A percentile compares a stretch with the other conserved stretches of the same genome.
Conservation (phyloP, 2,113 vertebrate genomes). For the Scopus umbretta region DNA sequence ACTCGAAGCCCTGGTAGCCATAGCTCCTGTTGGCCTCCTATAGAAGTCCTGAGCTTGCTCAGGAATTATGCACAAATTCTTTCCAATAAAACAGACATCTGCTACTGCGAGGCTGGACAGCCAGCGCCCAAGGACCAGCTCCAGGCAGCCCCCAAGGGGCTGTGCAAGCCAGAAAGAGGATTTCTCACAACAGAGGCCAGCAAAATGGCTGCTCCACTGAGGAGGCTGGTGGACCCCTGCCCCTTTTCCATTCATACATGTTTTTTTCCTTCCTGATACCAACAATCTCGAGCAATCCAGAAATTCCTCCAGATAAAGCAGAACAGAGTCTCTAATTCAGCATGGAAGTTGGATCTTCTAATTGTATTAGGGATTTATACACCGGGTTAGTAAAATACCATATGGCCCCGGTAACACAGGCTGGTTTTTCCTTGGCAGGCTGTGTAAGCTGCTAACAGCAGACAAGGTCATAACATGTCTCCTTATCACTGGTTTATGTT, state of each 20-base stretch:
- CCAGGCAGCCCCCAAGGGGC: neutral
- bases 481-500: slow-evolving; percentile 15
- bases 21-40: neutral
- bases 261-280: neutral
- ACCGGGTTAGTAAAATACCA: slow-evolving; percentile 27
- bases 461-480: slow-evolving; percentile 41
- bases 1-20: neutral
- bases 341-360: slow-evolving; percentile 31
- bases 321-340: neutral
- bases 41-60: neutral
- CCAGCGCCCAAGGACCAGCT: neutral
- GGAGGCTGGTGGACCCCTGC: neutral
- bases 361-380: slow-evolving; percentile 64
- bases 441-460: slow-evolving; percentile 49
- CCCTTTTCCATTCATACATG: neutral
- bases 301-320: slow-evolving; percentile 10
- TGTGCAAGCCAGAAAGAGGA: neutral
- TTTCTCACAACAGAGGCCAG: neutral
- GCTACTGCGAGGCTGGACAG: neutral
- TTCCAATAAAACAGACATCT: neutral
- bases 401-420: slow-evolving; percentile 26
- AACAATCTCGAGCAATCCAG: neutral
- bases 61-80: neutral
- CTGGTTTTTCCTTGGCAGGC: slow-evolving; percentile 21
- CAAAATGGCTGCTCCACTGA: neutral